Conservation (phyloP, 2,888 invertebrate genomes). For the Chymomyza procnemis region DNA sequence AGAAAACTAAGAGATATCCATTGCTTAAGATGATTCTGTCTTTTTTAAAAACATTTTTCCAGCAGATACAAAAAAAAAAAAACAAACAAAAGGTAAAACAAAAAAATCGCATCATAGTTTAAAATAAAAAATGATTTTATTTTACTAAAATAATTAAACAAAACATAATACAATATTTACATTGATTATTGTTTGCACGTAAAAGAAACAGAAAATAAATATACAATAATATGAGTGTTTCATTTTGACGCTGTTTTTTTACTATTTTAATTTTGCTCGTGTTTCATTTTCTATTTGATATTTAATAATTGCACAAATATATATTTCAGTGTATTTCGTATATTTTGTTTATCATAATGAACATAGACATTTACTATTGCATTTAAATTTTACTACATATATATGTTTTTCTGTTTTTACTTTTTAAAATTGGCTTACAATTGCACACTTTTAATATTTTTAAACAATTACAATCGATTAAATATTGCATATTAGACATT, state of each 20-base stretch:
- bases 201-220: slow-evolving; percentile 28
- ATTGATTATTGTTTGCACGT: slow-evolving; percentile 53
- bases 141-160: slow-evolving; percentile 68
- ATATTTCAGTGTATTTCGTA: background rate
- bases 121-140: slow-evolving; percentile 52
- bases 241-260: background rate
- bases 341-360: slow-evolving; percentile 26
- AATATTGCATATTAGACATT: background rate
- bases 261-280: no score
- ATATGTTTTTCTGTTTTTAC: slow-evolving; percentile 28
- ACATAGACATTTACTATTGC: slow-evolving; percentile 41
- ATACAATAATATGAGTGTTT: background rate
- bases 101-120: slow-evolving; percentile 8
- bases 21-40: no score
- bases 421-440: slow-evolving; percentile 1
- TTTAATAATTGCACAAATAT: background rate
- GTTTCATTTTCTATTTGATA: background rate
- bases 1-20: no score
- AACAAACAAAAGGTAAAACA: no score
- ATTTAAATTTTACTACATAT: slow-evolving; percentile 19
- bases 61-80: slow-evolving; percentile 11
- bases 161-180: slow-evolving; percentile 71
- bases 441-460: background rate
- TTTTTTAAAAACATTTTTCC: no score
- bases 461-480: background rate